Evolutionary conservation across 2,888 invertebrate genomes (phyloP), one percentile per base, ranked within the genome.

Genomic region (Apodemia mormo): DNA sequence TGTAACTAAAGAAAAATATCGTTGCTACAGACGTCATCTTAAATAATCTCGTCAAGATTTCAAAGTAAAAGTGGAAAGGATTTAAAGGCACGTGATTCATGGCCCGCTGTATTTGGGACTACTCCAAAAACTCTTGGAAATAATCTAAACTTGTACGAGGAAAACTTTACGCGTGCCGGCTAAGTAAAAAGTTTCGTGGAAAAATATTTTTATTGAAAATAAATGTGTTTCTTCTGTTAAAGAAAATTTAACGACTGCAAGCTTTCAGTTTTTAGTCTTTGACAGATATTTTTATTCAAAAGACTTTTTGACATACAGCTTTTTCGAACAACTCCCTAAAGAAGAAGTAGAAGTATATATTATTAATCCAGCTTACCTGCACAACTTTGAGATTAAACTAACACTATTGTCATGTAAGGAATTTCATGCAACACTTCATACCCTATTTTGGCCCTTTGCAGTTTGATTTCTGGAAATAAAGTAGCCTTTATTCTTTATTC

Each of bases 91-190:
- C 74, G 70, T 73, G 73, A 72, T 69, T 65, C 66, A 52, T 69
- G 76, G 67, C 71, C 75, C 74, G 66, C 72, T 84, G 81, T 85
- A 84, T 85, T 87, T 87, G 87, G 86, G 84, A 82, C 77, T 77
- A 82, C 76, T 86, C 88, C 86, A 89, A 86, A 87, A 87, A 89
- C 85, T 79, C 87, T 86, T 80, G 75, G 74, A 74, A 79, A 80
- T 85, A 86, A 84, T 84, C 83, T 80, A 78, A 88, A 87, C 82
- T 88, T 86, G 83, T 81, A 82, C 80, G 68, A 52, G 52, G 65
- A 68, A 68, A 52, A 66, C 58, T 58, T 58, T 68, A 61, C 65
- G 49, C 68, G 68, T 52, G 30, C 65, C 68, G 68, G 33, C 68
- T 68, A 68, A 68, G 68, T 68, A 68, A 68, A 65, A 65, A 68